These are phyloP conservation scores for Ploceus nigricollis DNA, from an alignment of 2,113 vertebrate genomes.

Conservation along the genomic window DNA sequence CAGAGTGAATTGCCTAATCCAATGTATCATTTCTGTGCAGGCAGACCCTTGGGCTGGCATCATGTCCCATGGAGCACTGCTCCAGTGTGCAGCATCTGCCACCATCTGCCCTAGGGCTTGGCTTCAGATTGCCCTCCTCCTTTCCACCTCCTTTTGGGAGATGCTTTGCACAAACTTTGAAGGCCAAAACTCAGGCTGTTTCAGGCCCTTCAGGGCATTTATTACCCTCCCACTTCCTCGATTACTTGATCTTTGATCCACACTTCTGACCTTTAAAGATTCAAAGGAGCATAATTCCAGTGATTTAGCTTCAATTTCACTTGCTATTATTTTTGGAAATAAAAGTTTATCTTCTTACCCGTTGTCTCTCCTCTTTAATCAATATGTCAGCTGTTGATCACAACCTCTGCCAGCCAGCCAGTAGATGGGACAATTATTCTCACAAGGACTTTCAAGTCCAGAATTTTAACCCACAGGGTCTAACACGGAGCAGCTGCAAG, in stretches of 20 bases:
- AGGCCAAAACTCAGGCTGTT: background rate
- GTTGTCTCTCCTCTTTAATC: conserved; percentile 23
- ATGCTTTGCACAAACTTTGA: background rate
- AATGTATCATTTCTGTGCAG: conserved; percentile 57
- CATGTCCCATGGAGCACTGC: background rate
- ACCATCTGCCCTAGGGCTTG: conserved; percentile 45
- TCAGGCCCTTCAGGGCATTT: background rate
- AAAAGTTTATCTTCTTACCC: background rate
- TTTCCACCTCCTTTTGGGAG: conserved; percentile 10
- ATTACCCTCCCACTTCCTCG: background rate
- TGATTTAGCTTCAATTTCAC: background rate
- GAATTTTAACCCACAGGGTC: conserved; percentile 37
- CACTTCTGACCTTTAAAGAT: background rate
- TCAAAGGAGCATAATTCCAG: background rate
- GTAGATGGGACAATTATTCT: conserved; percentile 49
- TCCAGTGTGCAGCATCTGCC: conserved; percentile 59
- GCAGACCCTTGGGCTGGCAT: conserved; percentile 54
- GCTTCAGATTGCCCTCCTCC: conserved; percentile 3
- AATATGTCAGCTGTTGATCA: conserved; percentile 47
- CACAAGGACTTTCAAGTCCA: conserved; percentile 52
- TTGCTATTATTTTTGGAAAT: conserved; percentile 10
- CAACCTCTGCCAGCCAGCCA: conserved; percentile 20
- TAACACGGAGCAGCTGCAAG: conserved; percentile 27
- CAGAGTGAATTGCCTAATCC: conserved; percentile 56
- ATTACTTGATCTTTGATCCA: background rate